These are phyloP conservation scores for Sphaeridia pumilis DNA, from an alignment of 2,888 invertebrate species.

Conservation along the genomic window DNA sequence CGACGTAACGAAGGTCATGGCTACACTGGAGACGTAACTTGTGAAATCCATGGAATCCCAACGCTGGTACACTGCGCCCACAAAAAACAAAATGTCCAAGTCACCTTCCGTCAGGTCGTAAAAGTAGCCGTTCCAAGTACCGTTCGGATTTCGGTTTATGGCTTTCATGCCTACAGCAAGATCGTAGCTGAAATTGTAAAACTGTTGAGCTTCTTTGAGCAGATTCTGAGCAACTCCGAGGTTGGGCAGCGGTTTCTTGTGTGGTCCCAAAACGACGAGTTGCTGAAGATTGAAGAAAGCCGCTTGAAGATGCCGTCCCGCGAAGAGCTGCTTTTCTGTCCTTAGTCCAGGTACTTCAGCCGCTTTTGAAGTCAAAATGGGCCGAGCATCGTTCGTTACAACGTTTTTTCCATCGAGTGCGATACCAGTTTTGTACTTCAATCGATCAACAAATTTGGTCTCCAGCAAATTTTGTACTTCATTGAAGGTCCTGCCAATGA, in stretches of 20 bases:
- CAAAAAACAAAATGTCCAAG: neutral
- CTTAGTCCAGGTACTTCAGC: too few species aligned
- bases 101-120: neutral
- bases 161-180: neutral
- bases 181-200: neutral
- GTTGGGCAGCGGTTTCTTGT: neutral
- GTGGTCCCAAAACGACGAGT: too few species aligned
- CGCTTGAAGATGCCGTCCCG: neutral
- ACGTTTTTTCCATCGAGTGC: neutral
- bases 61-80: neutral
- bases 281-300: neutral
- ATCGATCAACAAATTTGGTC: neutral
- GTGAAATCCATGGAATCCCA: neutral
- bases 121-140: conserved; percentile 7
- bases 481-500: too few species aligned
- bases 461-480: too few species aligned
- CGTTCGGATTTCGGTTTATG: neutral
- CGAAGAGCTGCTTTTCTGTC: neutral
- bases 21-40: neutral
- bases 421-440: neutral
- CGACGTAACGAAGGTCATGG: neutral
- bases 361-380: too few species aligned
- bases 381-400: neutral
- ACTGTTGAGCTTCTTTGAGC: neutral
- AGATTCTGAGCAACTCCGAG: neutral